Percentiles rank a stretch among this genome's conserved stretches.
phyloP scores from a whole-genome alignment of 2,113 vertebrate species.

The Crotalus tigris region DNA sequence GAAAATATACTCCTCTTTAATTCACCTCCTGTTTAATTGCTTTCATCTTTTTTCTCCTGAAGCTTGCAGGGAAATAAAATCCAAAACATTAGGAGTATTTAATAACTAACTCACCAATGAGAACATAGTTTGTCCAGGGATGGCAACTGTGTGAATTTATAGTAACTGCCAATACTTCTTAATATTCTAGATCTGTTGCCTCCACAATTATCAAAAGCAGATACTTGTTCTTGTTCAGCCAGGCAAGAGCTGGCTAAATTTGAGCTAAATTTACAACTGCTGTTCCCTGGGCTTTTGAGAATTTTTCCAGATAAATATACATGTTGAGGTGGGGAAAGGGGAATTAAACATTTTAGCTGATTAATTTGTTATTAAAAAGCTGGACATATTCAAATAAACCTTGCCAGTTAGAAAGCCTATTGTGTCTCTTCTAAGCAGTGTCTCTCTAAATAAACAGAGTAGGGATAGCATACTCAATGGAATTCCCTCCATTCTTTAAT shows the following conservation, averaged over 20 bases:
- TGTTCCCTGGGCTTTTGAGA: constrained; percentile 32
- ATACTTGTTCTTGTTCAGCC: constrained; percentile 52
- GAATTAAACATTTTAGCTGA: background rate
- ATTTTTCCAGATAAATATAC: constrained; percentile 34
- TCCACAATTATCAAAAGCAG: constrained; percentile 51
- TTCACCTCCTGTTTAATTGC: constrained; percentile 34
- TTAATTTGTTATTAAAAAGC: constrained; percentile 9
- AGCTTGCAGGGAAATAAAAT: background rate
- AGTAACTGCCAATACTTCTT: constrained; percentile 56
- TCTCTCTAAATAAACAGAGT: background rate
- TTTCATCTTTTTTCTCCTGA: background rate
- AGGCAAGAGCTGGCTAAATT: constrained; percentile 12
- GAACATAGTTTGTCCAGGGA: constrained; percentile 48
- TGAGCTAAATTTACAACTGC: constrained; percentile 27
- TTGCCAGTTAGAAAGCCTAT: background rate
- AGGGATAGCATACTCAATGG: background rate
- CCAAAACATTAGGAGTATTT: constrained; percentile 34
- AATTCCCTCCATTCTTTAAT: background rate
- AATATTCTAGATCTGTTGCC: constrained; percentile 51
- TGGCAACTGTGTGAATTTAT: constrained; percentile 39
- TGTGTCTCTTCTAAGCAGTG: background rate
- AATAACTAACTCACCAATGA: constrained; percentile 39
- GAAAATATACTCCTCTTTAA: constrained; percentile 35
- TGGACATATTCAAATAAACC: fast-evolving
- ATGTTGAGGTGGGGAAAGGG: background rate